phyloP scores from a whole-genome alignment of 2,888 invertebrate species.

The Teleogryllus oceanicus region DNA sequence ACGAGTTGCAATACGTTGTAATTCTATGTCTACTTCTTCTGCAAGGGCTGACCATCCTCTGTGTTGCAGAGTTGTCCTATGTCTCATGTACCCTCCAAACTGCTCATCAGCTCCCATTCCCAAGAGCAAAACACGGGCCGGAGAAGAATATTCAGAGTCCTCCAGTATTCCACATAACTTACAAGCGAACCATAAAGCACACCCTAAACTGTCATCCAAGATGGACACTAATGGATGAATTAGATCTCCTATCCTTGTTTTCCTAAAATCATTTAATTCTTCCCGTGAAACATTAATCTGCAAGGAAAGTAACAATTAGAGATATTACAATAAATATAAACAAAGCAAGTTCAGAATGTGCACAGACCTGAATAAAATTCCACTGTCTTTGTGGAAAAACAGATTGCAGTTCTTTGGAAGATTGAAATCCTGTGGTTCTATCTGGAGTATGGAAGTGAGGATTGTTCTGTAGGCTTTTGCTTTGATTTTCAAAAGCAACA shows the following conservation, averaged over 20 bases:
- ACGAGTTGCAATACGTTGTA: constrained; percentile 79
- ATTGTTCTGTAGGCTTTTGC: constrained; percentile 24
- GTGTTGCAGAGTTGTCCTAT: constrained; percentile 68
- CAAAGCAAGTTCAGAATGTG: background rate
- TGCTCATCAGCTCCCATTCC: constrained; percentile 98
- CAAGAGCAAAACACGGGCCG: constrained; percentile 66
- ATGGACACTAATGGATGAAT: constrained; percentile 83
- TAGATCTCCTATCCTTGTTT: constrained; percentile 60
- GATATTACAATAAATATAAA: constrained; percentile 26
- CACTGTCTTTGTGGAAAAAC: constrained; percentile 72
- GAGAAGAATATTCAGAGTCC: constrained; percentile 50
- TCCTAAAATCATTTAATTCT: constrained; percentile 60
- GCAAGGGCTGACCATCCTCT: constrained; percentile 55
- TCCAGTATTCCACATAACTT: constrained; percentile 58
- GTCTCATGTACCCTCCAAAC: constrained; percentile 89
- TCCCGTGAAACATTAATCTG: constrained; percentile 65
- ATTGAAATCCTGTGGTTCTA: constrained; percentile 70
- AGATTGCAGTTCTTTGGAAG: constrained; percentile 63
- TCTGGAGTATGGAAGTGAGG: constrained; percentile 65
- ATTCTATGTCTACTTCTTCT: constrained; percentile 69
- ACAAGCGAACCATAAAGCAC: constrained; percentile 95
- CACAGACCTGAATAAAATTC: constrained; percentile 70
- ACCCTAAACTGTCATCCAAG: constrained; percentile 93
- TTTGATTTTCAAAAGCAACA: constrained; percentile 77
- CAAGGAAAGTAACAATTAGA: constrained; percentile 23